Evolutionary conservation across 1,140 invertebrate species (phyloP), one percentile per base, ranked within the genome.

Genomic region (Aphidius gifuensis): DNA sequence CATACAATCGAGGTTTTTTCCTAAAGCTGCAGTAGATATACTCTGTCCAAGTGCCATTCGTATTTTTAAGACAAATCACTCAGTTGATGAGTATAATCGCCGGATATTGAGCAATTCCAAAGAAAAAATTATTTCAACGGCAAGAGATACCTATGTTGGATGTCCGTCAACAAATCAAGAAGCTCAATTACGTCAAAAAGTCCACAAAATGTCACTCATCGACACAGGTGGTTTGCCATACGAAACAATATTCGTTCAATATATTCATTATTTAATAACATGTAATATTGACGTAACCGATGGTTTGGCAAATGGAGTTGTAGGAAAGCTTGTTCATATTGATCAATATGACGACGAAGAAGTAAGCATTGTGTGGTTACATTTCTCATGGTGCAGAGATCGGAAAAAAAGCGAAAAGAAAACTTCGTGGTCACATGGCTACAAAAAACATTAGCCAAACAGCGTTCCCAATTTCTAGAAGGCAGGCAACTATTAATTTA

Each of bases 41-140:
- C 11, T 43, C n/a, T 69, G 53, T 66, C 67, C 68, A 16, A n/a
- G 60, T 56, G 68, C 53, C 44, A 59, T 73, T 32, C 57, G 71
- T 21, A 61, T 75, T 42, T 75, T 68, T 58, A 21, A 47, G 7
- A 55, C 8, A 21, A 68, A 68, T 64, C 60, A 43, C 8, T 42
- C 39, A 23, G 69, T 73, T 5, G 23, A 67, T 78, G 6, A 71
- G 68, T 39, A 78, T 75, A 73, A 67, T 73, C n/a, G n/a, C n/a
- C n/a, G n/a, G n/a, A n/a, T n/a, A n/a, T n/a, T n/a, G n/a, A n/a
- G n/a, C n/a, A n/a, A n/a, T n/a, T n/a, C n/a, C n/a, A 67, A 48
- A 11, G 45, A 46, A 6, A 56, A 40, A 56, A 40, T 47, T 4
- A 42, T 39, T 40, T 62, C 60, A 58, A 3, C 48, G n/a, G 56